These are phyloP conservation scores for Lethenteron camtschaticum DNA, from an alignment of 2,113 vertebrate species.

Conservation along the genomic window DNA sequence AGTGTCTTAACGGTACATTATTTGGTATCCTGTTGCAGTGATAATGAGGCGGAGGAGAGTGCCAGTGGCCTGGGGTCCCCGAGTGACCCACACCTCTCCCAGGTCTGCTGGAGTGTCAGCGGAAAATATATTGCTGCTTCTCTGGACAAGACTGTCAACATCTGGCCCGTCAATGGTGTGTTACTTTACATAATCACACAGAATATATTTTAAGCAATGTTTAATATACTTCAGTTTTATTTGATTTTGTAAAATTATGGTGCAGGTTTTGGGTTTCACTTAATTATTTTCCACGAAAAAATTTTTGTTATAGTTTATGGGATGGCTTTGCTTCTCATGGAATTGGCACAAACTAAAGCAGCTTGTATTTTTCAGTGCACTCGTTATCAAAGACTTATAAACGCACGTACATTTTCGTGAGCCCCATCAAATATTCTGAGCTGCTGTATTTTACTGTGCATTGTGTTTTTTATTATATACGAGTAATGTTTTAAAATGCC, in stretches of 20 bases:
- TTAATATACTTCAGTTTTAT: too few species aligned
- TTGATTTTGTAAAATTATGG: too few species aligned
- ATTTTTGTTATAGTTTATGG: neutral
- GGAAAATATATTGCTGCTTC: constrained; percentile 73
- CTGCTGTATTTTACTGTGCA: too few species aligned
- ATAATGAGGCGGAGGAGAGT: constrained; percentile 42
- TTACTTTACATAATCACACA: neutral
- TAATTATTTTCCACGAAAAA: neutral
- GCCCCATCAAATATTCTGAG: too few species aligned
- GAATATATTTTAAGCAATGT: neutral
- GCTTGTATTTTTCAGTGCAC: neutral
- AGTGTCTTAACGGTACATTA: neutral
- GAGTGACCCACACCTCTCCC: constrained; percentile 52
- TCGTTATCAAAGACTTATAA: neutral
- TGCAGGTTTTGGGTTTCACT: too few species aligned
- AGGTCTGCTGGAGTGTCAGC: constrained; percentile 74
- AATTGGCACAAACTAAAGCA: neutral
- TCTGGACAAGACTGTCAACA: constrained; percentile 81
- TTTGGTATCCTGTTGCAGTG: constrained; percentile 22
- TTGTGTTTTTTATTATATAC: too few species aligned
- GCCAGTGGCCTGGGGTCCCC: constrained; percentile 41
- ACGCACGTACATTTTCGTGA: too few species aligned
- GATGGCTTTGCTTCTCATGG: neutral
- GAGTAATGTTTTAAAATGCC: too few species aligned
- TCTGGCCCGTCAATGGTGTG: constrained; percentile 91